phyloP scores from a whole-genome alignment of 2,888 invertebrate species.

The Netelia virgata region DNA sequence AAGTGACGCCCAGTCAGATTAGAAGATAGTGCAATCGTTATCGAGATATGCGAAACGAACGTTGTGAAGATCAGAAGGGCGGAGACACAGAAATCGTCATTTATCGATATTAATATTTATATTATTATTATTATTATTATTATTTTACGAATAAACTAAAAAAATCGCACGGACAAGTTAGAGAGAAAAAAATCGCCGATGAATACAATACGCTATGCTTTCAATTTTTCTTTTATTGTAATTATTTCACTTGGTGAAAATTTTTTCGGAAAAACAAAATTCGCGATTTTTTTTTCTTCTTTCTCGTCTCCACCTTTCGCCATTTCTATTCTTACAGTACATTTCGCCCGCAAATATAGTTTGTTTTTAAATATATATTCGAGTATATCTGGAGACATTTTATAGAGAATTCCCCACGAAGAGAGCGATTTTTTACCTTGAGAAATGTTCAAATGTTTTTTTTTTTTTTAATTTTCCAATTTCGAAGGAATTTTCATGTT shows the following conservation, averaged over 20 bases:
- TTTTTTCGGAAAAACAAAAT: neutral
- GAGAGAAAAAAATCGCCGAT: constrained; percentile 13
- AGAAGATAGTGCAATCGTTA: constrained; percentile 21
- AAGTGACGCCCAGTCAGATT: neutral
- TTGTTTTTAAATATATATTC: neutral
- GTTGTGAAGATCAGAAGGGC: constrained; percentile 53
- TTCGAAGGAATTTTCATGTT: too few relatives aligned
- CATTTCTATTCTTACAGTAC: constrained; percentile 33
- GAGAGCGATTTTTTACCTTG: too few relatives aligned
- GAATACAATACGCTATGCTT: constrained; percentile 21
- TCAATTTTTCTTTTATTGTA: constrained; percentile 30
- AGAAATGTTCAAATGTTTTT: too few relatives aligned
- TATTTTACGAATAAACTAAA: constrained; percentile 27
- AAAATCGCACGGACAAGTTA: constrained; percentile 27
- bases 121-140: constrained; percentile 1
- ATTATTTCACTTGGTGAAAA: neutral
- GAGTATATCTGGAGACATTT: too few relatives aligned
- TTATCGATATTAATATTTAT: constrained; percentile 18
- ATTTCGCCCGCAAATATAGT: constrained; percentile 5
- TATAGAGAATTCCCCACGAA: too few relatives aligned
- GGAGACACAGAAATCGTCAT: constrained; percentile 65
- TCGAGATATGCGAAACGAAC: constrained; percentile 22
- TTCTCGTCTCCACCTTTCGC: constrained; percentile 40
- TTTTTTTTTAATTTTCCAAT: too few relatives aligned
- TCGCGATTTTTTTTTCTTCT: constrained; percentile 18